Conservation (phyloP, 2,888 invertebrate species). For the Criorhina ranunculi region DNA sequence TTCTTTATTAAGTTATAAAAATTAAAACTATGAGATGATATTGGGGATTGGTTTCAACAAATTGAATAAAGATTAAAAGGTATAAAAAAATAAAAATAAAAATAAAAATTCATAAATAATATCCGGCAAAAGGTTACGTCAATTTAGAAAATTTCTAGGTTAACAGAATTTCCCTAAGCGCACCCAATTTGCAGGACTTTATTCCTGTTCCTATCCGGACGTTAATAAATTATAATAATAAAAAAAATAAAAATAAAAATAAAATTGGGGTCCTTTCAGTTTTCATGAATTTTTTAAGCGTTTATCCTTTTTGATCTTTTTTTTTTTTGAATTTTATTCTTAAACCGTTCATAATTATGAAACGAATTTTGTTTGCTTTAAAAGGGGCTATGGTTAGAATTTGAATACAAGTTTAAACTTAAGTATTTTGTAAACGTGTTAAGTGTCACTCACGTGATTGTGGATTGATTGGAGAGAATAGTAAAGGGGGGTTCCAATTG, state of each 20-base stretch:
- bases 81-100: background rate
- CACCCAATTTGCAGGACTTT: conserved; percentile 15
- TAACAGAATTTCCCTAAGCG: background rate
- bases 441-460: no score
- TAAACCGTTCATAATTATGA: background rate
- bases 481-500: no score
- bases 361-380: no score
- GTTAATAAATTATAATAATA: conserved; percentile 26
- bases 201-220: conserved; percentile 22
- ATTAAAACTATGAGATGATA: background rate
- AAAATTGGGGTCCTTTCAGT: conserved; percentile 9
- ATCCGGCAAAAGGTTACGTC: background rate
- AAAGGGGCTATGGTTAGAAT: no score
- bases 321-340: background rate
- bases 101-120: background rate
- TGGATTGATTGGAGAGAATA: no score
- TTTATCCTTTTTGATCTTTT: conserved; percentile 27
- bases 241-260: conserved; percentile 7
- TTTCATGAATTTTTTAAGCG: conserved; percentile 18
- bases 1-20: background rate
- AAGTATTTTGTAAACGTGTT: no score
- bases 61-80: conserved; percentile 20
- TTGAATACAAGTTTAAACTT: no score
- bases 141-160: conserved; percentile 17
- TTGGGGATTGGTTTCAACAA: background rate